Conservation (phyloP, 2,888 invertebrate genomes). For the Euproctis similis region DNA sequence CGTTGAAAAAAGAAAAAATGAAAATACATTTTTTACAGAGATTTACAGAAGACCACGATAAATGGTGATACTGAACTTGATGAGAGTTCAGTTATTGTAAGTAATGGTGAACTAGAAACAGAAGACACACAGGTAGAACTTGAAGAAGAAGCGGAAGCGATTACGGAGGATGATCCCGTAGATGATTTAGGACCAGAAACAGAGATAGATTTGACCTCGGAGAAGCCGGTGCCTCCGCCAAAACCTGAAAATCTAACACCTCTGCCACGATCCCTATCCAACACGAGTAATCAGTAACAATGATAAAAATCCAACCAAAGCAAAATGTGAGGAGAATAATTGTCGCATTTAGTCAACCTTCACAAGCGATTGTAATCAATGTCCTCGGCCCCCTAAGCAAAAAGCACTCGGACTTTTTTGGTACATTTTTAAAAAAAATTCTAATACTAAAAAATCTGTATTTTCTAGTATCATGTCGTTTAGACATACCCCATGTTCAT, state of each 20-base stretch:
- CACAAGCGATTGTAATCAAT: too few species aligned
- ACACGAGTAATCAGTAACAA: constrained; percentile 8
- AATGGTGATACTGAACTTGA: background rate
- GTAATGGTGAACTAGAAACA: background rate
- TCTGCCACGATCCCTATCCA: constrained; percentile 14
- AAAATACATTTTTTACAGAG: background rate
- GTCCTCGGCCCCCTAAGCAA: too few species aligned
- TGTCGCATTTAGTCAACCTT: too few species aligned
- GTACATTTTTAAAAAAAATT: too few species aligned
- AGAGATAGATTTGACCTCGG: constrained; percentile 25
- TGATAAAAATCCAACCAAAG: too few species aligned
- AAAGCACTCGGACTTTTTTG: too few species aligned
- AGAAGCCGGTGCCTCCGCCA: constrained; percentile 49
- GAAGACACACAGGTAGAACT: too few species aligned
- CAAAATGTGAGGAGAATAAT: too few species aligned
- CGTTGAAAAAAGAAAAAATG: too few species aligned
- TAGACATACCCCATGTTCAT: too few species aligned
- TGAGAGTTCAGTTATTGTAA: background rate
- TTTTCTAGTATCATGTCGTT: too few species aligned
- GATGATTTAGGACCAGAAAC: constrained; percentile 4
- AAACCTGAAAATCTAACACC: constrained; percentile 40
- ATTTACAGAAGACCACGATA: background rate
- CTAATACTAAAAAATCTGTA: too few species aligned
- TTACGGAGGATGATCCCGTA: constrained; percentile 2
- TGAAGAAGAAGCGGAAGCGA: constrained; percentile 2